A percentile compares a stretch with the other conserved stretches of the same genome.
phyloP scores from a whole-genome alignment of 2,888 invertebrate genomes.

The Odontocolon sp. region DNA sequence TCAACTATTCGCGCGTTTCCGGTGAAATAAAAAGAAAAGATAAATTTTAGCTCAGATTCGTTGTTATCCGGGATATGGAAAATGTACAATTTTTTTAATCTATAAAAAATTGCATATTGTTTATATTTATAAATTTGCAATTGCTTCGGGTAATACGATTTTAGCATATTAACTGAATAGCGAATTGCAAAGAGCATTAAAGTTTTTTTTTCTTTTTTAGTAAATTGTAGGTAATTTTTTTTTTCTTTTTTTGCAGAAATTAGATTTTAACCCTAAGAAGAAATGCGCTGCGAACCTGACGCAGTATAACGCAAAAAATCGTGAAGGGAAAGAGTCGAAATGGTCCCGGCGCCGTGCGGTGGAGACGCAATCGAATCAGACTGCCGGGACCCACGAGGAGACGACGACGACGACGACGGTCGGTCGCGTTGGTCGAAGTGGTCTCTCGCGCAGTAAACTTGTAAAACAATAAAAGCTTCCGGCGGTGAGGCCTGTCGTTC shows the following conservation, averaged over 20 bases:
- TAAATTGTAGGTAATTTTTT: too few relatives aligned
- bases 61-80: background rate
- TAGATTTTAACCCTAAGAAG: background rate
- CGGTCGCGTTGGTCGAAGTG: constrained; percentile 44
- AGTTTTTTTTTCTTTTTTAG: too few relatives aligned
- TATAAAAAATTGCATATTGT: background rate
- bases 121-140: too few relatives aligned
- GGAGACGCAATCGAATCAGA: constrained; percentile 73
- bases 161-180: too few relatives aligned
- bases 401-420: constrained; percentile 35
- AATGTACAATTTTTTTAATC: background rate
- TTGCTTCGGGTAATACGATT: too few relatives aligned
- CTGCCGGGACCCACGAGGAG: constrained; percentile 43
- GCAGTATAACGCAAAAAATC: constrained; percentile 23
- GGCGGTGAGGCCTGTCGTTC: constrained; percentile 64
- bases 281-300: background rate
- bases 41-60: background rate
- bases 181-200: too few relatives aligned
- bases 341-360: constrained; percentile 52
- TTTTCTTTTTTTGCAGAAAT: background rate
- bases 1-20: constrained; percentile 55
- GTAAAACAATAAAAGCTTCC: constrained; percentile 81
- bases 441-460: constrained; percentile 71
- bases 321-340: constrained; percentile 58
- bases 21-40: constrained; percentile 10